These are phyloP conservation scores for Hylomyscus alleni DNA, from an alignment of 2,797 vertebrate genomes.

Conservation along the genomic window DNA sequence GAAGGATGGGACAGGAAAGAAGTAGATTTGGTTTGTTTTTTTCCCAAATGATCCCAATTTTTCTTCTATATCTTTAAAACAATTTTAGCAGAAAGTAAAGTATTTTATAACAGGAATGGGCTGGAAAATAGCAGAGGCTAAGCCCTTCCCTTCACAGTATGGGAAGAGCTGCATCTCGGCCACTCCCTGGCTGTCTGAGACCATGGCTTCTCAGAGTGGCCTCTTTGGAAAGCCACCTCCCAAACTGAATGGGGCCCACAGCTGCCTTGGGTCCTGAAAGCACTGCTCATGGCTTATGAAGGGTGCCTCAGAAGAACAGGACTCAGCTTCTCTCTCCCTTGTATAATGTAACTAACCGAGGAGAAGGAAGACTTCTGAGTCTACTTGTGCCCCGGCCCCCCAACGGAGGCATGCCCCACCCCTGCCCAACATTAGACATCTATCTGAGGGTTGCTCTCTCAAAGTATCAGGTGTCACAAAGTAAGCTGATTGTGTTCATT, in stretches of 20 bases:
- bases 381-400: not conserved
- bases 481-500: slow-evolving; percentile 82
- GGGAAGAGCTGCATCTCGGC: slow-evolving; percentile 11
- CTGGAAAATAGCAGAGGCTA: not conserved
- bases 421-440: slow-evolving; percentile 39
- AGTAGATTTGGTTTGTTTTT: slow-evolving; percentile 52
- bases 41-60: slow-evolving; percentile 48
- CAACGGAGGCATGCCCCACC: not conserved
- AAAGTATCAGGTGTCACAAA: slow-evolving; percentile 24
- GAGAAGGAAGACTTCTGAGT: not conserved
- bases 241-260: not conserved
- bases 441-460: slow-evolving; percentile 35
- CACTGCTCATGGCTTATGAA: slow-evolving; percentile 34
- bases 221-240: slow-evolving; percentile 48
- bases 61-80: slow-evolving; percentile 54
- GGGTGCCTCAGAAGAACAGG: slow-evolving; percentile 10
- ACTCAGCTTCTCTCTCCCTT: not conserved
- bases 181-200: not conserved
- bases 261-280: not conserved
- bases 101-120: slow-evolving; percentile 45
- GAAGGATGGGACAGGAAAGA: slow-evolving; percentile 30
- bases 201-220: slow-evolving; percentile 40
- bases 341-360: not conserved
- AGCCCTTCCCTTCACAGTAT: not conserved
- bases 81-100: slow-evolving; percentile 45